Base-by-base conservation (phyloP, 1,140 invertebrate genomes). In the Drosophila ercepeae region DNA sequence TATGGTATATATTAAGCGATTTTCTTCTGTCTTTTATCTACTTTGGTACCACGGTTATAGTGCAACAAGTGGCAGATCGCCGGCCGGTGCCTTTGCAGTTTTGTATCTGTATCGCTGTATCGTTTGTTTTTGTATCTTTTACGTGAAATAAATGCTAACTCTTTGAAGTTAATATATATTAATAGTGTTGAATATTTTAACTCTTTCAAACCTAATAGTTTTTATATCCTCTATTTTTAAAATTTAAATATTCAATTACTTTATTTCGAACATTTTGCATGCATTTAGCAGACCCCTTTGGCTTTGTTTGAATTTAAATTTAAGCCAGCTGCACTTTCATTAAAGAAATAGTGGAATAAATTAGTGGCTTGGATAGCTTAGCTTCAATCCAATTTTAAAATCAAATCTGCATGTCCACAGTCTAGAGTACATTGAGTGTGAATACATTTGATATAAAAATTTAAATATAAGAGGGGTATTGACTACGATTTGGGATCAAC, bases 51-150 rank as follows among this genome's bases (percentile, higher is more conserved):
- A 72, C 49, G 49, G 68, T 61, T 51, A 25, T 19, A 6, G 34
- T 60, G 48, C 49, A 72, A 72, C 67, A 72, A 63, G 69, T 72
- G 54, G 63, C 49, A 51, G 41, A 14, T 32, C 4, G 34, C 64
- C 50, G 19, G 11, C 19, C 19, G 50, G 45, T 45, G 18, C 13
- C 16, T 11, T 11, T 13, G 27, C 27, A 50, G 11, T 13, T 18
- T 42, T 58, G 21, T 45, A 46, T 48, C 29, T 25, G 21, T n/a
- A 39, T 41, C n/a, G n/a, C 25, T 27, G 42, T 18, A 13, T n/a
- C n/a, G n/a, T 42, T 19, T 53, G 39, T 45, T 32, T 54, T 16
- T 61, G 36, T 19, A 54, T n/a, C 16, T 29, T 42, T 19, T 14
- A 44, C 19, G 45, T 51, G 25, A 25, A 59, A 51, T 25, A 34